A percentile compares a stretch with the other conserved stretches of the same genome.
Conservation (phyloP, 2,113 vertebrate genomes). For the Gallinago media region DNA sequence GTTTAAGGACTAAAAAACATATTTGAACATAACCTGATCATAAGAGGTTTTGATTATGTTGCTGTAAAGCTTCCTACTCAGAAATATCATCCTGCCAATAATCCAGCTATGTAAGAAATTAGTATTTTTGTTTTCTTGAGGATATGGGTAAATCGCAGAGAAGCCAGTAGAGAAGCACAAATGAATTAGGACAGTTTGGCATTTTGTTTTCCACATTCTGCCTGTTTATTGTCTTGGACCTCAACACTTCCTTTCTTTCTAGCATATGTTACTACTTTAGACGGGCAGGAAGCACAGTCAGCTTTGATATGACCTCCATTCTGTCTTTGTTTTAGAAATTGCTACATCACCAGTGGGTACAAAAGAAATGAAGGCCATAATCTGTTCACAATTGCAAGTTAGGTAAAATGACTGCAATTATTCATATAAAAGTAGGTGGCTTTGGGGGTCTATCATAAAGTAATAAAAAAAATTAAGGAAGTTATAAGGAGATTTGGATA, state of each 20-base stretch:
- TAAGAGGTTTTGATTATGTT: not conserved
- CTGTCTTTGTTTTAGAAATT: slow-evolving; percentile 28
- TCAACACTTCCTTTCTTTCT: not conserved
- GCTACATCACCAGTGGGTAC: not conserved
- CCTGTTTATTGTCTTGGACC: slow-evolving; percentile 16
- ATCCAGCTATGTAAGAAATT: not conserved
- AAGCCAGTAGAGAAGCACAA: not conserved
- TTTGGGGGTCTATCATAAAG: not conserved
- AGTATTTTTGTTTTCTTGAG: not conserved
- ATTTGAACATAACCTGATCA: not conserved
- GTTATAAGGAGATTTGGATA: not conserved
- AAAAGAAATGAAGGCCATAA: slow-evolving; percentile 1
- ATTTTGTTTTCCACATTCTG: slow-evolving; percentile 35
- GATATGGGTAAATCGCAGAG: not conserved
- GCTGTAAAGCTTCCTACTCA: not conserved
- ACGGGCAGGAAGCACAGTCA: slow-evolving; percentile 12
- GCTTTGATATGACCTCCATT: slow-evolving; percentile 15
- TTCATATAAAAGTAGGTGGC: not conserved
- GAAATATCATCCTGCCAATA: not conserved
- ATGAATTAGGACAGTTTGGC: not conserved
- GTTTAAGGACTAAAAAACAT: not conserved
- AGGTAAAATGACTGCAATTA: not conserved
- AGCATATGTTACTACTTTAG: slow-evolving; percentile 1
- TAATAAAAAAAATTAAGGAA: not conserved
- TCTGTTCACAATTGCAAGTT: not conserved